Evolutionary conservation across 2,113 vertebrate genomes (phyloP), one percentile per base, ranked within the genome.

Genomic region (Corvus cornix): DNA sequence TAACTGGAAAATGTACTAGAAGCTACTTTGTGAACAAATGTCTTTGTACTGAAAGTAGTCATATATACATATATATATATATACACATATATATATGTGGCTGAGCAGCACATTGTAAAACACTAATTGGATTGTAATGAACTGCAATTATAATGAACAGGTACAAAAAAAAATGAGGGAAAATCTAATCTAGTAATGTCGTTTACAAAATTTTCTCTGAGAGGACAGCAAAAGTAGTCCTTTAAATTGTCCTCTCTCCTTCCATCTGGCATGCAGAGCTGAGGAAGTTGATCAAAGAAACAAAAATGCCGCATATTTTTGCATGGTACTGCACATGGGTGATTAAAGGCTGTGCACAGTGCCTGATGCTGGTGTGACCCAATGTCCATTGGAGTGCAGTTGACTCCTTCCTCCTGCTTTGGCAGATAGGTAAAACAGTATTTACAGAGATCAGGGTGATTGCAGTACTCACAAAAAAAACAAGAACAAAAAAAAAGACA

Each of bases 231-330:
- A 52, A 9, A 52, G n/a, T 9, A 63, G 5, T 46, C 51, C 37
- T 89, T 46, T 62, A 62, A 70, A 67, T 20, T 62, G 8, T 44
- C 77, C 33, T 21, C 13, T 33, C 18, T 90, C 63, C 73, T 78
- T 74, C 53, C 84, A 91, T 94, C 82, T 91, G 87, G 84, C 43
- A 60, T 28, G 41, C 87, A 94, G 84, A 95, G 43, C 23, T 48
- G 59, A 82, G 70, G 78, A 89, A 77, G 39, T 1, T 69, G 72
- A 85, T 80, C 48, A 96, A 74, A 90, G 66, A 31, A 73, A 74
- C 43, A 74, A 74, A 87, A 86, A 56, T 69, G 37, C 26, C 30
- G 48, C 1, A 0, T 78, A 87, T 60, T 87, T 84, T 91, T 72
- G 27, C 12, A 2, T 14, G 63, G 10, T 56, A 33, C 28, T 30